These are phyloP conservation scores for Scolopax mira DNA, from an alignment of 2,113 vertebrate genomes.

Conservation along the genomic window DNA sequence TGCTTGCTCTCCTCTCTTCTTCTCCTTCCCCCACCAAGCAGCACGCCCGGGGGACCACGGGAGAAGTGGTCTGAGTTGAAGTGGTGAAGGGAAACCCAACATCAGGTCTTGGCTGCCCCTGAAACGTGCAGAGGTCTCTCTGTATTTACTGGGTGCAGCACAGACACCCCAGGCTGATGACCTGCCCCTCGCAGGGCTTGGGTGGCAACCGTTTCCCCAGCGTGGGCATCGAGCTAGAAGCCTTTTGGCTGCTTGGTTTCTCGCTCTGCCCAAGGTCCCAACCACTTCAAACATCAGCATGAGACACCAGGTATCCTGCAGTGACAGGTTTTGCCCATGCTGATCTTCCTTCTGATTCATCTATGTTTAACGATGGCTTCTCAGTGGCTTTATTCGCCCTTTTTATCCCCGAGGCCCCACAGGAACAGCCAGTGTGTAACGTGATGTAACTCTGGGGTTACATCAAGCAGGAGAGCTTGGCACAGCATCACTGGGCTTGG, in stretches of 20 bases:
- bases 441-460: background rate
- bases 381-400: background rate
- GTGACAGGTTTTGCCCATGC: background rate
- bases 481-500: background rate
- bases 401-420: background rate
- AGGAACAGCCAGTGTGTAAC: background rate
- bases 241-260: background rate
- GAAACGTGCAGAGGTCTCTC: background rate
- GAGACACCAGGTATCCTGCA: background rate
- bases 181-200: background rate
- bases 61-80: background rate
- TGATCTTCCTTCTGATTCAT: background rate
- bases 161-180: background rate
- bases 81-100: background rate
- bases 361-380: background rate
- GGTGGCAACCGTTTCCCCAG: background rate
- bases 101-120: background rate
- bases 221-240: background rate
- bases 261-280: background rate
- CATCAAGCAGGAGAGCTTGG: background rate
- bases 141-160: background rate
- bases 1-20: background rate
- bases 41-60: background rate
- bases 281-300: slow-evolving; percentile 30
- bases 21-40: background rate